Evolutionary conservation across 2,113 vertebrate species (phyloP).

Genomic region (Callipepla californica): DNA sequence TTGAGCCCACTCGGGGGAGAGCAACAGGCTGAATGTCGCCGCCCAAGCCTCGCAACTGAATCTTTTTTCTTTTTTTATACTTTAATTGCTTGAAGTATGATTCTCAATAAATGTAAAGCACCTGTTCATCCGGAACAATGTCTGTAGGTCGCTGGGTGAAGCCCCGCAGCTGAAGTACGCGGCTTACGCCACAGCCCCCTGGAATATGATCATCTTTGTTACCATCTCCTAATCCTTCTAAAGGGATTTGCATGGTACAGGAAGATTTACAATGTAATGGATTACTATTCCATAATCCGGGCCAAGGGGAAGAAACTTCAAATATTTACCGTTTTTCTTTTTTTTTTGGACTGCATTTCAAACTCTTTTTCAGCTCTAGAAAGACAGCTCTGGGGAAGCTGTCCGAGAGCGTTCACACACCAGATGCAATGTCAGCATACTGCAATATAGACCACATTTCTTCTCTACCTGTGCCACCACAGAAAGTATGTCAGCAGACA

Average conservation of each 20-base stretch:
- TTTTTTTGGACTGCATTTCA: background rate
- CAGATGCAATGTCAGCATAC: accelerated
- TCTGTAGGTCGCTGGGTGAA: background rate
- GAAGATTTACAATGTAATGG: conserved; percentile 70
- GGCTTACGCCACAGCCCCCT: background rate
- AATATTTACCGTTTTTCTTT: background rate
- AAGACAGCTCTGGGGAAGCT: background rate
- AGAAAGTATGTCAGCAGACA: conserved; percentile 70
- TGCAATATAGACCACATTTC: conserved; percentile 48
- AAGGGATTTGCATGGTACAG: conserved; percentile 73
- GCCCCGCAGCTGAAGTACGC: background rate
- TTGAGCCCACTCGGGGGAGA: background rate
- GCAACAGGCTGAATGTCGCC: background rate
- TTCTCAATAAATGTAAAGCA: conserved; percentile 31
- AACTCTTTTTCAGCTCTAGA: background rate
- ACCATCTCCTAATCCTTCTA: conserved; percentile 62
- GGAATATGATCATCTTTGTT: conserved; percentile 62
- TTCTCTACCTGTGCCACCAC: conserved; percentile 83
- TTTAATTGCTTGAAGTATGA: background rate
- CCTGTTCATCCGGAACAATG: background rate
- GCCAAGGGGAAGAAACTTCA: conserved; percentile 42
- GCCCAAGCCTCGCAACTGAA: background rate
- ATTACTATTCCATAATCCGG: conserved; percentile 45
- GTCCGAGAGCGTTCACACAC: background rate
- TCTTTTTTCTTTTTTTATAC: background rate